phyloP scores from a whole-genome alignment of 1,140 invertebrate species.

The Brachionus sp. region DNA sequence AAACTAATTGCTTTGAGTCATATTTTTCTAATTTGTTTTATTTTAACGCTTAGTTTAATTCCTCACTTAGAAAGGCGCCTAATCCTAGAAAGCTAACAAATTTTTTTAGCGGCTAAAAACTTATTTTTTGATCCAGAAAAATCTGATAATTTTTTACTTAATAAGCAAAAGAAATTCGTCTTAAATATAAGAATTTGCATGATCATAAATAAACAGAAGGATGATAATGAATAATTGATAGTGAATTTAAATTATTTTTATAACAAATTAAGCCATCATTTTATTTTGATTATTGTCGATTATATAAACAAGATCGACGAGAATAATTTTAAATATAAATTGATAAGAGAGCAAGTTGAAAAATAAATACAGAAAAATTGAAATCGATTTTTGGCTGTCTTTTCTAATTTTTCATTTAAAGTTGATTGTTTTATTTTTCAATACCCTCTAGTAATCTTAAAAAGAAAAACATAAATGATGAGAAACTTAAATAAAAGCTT shows the following conservation, averaged over 20 bases:
- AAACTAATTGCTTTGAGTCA: too few relatives aligned
- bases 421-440: not conserved
- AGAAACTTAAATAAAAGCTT: not conserved
- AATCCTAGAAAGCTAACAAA: too few relatives aligned
- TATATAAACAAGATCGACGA: slow-evolving; percentile 2
- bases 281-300: slow-evolving; percentile 8
- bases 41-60: too few relatives aligned
- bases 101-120: not conserved
- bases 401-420: not conserved
- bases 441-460: not conserved
- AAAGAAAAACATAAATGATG: not conserved
- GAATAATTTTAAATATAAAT: not conserved
- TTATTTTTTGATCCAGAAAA: not conserved
- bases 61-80: too few relatives aligned
- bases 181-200: not conserved
- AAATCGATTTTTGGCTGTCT: slow-evolving; percentile 6
- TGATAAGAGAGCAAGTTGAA: not conserved
- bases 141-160: not conserved
- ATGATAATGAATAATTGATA: slow-evolving; percentile 5
- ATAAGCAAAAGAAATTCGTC: not conserved
- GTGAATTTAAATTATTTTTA: not conserved
- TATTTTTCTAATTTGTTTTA: too few relatives aligned
- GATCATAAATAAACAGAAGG: not conserved
- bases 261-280: not conserved
- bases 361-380: not conserved